Base-by-base conservation (phyloP, 1,140 invertebrate species). In the Drosophila ercepeae region DNA sequence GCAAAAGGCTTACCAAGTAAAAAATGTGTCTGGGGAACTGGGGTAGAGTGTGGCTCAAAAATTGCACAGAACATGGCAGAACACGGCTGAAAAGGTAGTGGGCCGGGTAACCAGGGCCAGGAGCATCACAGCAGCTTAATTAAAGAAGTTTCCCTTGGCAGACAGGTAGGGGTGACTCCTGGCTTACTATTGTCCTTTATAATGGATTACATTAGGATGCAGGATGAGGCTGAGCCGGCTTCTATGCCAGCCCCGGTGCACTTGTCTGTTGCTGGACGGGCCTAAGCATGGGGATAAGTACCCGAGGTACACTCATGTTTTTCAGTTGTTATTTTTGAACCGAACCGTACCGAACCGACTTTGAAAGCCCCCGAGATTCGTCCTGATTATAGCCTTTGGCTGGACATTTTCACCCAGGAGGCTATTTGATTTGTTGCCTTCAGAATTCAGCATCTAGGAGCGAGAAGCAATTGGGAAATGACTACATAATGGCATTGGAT, bases 201-300 rank as follows among this genome's bases (percentile, higher is more conserved):
- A 82, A 82, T 83, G 79, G 76, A 84, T 83, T 71, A 75, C 75
- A 75, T 76, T 76, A 68, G 71, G 76, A 76, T 86, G 81, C 81
- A 73, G 57, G 19, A 54, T 41, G 65, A 34, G 39, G 32, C 39
- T n/a, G 34, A 36, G 6, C 21, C 21, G 4, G 42, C 16, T 23
- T 9, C 9, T 9, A 1, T 59, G 39, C 39, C n/a, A n/a, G n/a
- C n/a, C n/a, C n/a, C 54, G 82, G 46, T 78, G 73, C 63, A 69
- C 42, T 50, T 73, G 65, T 63, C 68, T 75, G 44, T 44, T 61
- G 14, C 29, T 11, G 29, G 29, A 32, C 29, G 34, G 55, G 72
- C 8, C 55, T 54, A 48, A 42, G 54, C 21, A 51, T 52, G 32
- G 51, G 48, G 52, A 70, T 74, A 63, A 74, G 41, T 48, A 49